Conservation (phyloP, 2,113 vertebrate species). For the Procavia capensis region DNA sequence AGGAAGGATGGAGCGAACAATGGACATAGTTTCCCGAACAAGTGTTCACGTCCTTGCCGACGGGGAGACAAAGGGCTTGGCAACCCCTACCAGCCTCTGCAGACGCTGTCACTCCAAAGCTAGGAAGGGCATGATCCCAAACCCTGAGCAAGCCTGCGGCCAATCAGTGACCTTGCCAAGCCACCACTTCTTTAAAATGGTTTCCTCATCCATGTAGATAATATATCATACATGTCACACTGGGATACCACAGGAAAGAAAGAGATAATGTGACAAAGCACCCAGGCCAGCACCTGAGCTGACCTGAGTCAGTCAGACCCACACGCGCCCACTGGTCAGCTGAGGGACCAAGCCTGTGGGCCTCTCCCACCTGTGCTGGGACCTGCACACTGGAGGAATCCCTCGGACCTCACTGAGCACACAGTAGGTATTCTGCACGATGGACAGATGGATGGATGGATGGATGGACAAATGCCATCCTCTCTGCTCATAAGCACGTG, state of each 20-base stretch:
- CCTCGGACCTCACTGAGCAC: neutral
- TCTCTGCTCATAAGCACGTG: neutral
- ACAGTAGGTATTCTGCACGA: neutral
- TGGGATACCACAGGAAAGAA: neutral
- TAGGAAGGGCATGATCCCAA: neutral
- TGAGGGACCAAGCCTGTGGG: neutral
- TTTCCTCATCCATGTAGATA: neutral
- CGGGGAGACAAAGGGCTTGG: neutral
- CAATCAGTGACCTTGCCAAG: neutral
- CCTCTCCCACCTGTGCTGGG: neutral
- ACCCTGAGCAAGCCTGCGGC: conserved; percentile 62
- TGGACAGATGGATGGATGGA: too few species aligned
- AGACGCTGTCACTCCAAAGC: neutral
- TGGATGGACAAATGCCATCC: neutral
- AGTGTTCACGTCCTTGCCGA: conserved; percentile 54
- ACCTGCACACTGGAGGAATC: neutral
- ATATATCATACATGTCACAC: neutral
- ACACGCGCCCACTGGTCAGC: neutral
- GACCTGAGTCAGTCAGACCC: neutral
- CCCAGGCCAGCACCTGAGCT: neutral
- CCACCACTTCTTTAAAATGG: neutral
- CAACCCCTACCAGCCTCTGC: neutral
- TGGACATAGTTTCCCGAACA: conserved; percentile 73
- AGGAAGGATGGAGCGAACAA: conserved; percentile 76
- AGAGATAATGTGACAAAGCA: neutral